Percentiles rank a stretch among this genome's conserved stretches.
Conservation (phyloP, 2,113 vertebrate genomes). For the Nerophis lumbriciformis region DNA sequence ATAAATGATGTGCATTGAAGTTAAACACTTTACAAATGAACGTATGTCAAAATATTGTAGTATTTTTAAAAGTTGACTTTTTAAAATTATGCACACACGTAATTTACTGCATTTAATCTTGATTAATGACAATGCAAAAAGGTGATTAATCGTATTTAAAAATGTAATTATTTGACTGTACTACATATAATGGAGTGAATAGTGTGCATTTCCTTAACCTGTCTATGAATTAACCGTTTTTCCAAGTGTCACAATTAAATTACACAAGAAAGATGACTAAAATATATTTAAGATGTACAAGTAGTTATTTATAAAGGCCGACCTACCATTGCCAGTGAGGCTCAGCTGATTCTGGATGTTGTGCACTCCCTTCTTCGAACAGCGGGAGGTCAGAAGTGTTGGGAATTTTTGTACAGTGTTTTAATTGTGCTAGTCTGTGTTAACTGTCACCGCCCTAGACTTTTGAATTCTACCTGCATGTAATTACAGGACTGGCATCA, state of each 20-base stretch:
- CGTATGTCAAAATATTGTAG: no score
- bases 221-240: neutral
- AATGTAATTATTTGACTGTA: no score
- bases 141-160: no score
- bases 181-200: neutral
- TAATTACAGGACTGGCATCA: neutral
- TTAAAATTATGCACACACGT: no score
- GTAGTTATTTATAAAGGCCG: neutral
- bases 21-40: no score
- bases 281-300: neutral
- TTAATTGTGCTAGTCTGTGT: neutral
- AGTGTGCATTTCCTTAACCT: neutral
- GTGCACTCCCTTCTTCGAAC: constrained; percentile 13
- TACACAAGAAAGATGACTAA: neutral
- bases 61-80: no score
- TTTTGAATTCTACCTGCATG: neutral
- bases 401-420: constrained; percentile 4
- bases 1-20: no score
- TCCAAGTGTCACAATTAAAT: neutral
- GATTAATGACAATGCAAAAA: no score
- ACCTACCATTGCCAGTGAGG: constrained; percentile 51
- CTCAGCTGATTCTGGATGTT: constrained; percentile 5
- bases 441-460: constrained; percentile 41
- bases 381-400: constrained; percentile 7
- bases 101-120: no score